Percentiles rank a stretch among this genome's conserved stretches.
phyloP scores from a whole-genome alignment of 2,113 vertebrate genomes.

The Hemibagrus wyckioides region DNA sequence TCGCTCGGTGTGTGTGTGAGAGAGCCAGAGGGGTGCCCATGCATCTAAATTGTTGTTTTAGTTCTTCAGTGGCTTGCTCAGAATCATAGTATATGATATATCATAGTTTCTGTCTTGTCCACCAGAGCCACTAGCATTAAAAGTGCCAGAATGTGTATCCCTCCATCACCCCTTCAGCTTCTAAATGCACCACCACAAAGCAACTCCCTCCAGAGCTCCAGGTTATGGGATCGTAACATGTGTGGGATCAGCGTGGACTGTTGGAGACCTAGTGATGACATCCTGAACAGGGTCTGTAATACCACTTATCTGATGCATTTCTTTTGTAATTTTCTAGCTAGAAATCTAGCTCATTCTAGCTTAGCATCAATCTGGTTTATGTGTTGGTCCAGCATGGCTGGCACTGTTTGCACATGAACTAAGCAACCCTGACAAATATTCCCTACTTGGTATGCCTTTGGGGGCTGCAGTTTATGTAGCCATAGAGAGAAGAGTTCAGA shows the following conservation, averaged over 20 bases:
- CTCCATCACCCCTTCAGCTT: neutral
- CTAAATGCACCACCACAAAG: neutral
- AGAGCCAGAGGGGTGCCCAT: neutral
- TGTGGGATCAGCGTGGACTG: neutral
- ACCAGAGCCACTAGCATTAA: neutral
- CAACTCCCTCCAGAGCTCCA: neutral
- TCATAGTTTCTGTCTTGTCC: neutral
- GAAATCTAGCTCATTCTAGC: neutral
- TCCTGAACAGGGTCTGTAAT: neutral
- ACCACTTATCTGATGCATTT: neutral
- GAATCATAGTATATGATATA: neutral
- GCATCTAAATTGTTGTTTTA: no score
- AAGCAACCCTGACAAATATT: neutral
- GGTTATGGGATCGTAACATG: neutral
- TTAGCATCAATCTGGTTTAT: neutral
- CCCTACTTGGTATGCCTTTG: neutral
- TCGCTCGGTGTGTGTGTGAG: neutral
- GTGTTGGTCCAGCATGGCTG: neutral
- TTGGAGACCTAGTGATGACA: neutral
- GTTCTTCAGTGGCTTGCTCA: neutral
- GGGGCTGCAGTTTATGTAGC: neutral
- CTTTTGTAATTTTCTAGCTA: neutral
- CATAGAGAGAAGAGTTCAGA: neutral
- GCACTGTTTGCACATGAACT: neutral
- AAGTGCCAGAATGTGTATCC: neutral